Conservation (phyloP, 2,113 vertebrate species). For the Herpetotheres cachinnans region DNA sequence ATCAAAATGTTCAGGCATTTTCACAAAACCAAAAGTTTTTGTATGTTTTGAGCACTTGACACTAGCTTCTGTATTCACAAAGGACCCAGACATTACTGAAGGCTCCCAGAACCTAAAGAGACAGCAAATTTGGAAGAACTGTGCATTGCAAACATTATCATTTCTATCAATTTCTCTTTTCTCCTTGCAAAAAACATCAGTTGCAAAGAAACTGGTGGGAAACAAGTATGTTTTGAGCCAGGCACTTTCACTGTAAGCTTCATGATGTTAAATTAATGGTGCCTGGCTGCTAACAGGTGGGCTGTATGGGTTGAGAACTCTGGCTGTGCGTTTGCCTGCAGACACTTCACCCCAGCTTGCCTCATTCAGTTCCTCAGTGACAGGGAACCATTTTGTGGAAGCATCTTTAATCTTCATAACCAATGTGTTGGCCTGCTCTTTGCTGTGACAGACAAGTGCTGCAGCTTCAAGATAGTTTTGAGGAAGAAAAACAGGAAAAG, state of each 20-base stretch:
- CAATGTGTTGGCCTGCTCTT: background rate
- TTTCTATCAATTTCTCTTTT: background rate
- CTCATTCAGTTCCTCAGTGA: background rate
- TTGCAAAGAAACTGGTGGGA: background rate
- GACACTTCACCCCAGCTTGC: background rate
- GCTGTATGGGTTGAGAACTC: background rate
- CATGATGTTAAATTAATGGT: rapidly evolving
- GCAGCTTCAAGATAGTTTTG: background rate
- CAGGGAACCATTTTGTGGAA: background rate
- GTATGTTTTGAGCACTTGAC: background rate
- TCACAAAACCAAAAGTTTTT: background rate
- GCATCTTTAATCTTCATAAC: background rate
- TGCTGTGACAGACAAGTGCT: background rate
- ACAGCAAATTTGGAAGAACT: background rate
- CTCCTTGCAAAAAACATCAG: background rate
- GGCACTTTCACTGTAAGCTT: background rate
- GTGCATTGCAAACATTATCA: background rate
- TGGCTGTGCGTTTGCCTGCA: background rate
- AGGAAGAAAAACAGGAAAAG: background rate
- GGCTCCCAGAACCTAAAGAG: background rate
- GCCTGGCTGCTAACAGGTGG: background rate
- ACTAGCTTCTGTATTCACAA: background rate
- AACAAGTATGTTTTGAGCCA: background rate
- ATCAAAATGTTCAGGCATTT: background rate
- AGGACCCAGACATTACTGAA: background rate